phyloP scores from a whole-genome alignment of 2,888 invertebrate genomes.

The Cerastis rubricosa region DNA sequence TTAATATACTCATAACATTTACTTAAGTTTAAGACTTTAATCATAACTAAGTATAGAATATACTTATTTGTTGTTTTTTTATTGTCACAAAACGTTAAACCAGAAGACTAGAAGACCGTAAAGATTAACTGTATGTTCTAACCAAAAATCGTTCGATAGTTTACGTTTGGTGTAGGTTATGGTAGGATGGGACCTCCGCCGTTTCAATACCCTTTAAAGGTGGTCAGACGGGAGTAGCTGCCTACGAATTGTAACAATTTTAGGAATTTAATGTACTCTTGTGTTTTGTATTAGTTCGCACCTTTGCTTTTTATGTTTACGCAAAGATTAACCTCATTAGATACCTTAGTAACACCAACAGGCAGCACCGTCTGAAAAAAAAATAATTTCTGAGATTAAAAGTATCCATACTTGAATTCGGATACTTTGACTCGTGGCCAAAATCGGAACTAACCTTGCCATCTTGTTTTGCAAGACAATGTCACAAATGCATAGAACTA shows the following conservation, averaged over 20 bases:
- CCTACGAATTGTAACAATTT: neutral
- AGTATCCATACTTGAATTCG: neutral
- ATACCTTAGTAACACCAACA: neutral
- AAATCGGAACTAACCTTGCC: neutral
- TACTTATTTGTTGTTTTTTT: too few species aligned
- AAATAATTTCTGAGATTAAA: neutral
- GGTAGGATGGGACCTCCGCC: too few species aligned
- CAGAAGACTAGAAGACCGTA: too few species aligned
- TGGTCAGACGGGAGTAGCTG: neutral
- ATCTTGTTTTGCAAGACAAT: neutral
- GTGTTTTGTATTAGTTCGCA: conserved; percentile 5
- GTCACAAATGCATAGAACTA: neutral
- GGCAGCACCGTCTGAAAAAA: neutral
- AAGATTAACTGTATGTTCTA: neutral
- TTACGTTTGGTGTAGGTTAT: too few species aligned
- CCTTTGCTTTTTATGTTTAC: neutral
- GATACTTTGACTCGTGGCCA: neutral
- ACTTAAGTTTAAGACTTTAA: too few species aligned
- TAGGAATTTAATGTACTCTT: neutral
- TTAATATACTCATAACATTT: too few species aligned
- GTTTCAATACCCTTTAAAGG: neutral
- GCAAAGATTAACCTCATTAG: neutral
- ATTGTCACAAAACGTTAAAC: neutral
- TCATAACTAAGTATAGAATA: too few species aligned
- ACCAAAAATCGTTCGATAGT: neutral